These are phyloP conservation scores for Catostomus latipinnis DNA, from an alignment of 2,797 vertebrate genomes.

Conservation along the genomic window DNA sequence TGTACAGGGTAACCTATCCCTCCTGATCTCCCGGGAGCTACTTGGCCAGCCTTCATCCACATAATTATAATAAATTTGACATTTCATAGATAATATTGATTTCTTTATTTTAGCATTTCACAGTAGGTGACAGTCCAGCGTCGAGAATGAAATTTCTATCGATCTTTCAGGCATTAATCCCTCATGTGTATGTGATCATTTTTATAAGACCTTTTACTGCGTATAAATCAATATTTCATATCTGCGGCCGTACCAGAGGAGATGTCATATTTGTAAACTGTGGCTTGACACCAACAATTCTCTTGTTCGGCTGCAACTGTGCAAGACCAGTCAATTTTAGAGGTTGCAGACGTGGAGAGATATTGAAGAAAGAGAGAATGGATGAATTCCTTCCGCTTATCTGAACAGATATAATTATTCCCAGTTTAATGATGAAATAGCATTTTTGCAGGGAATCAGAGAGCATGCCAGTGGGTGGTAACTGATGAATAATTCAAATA, in stretches of 20 bases:
- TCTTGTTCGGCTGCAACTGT: constrained; percentile 98
- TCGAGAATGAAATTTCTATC: constrained; percentile 99
- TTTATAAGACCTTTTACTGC: constrained; percentile 99
- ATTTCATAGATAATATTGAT: too few relatives aligned
- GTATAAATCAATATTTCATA: constrained; percentile 99
- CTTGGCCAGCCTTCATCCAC: constrained; percentile 99
- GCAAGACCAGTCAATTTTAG: constrained; percentile 99
- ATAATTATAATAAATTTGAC: too few relatives aligned
- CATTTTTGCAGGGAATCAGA: constrained; percentile 74
- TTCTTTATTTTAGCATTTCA: too few relatives aligned
- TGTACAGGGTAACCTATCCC: constrained; percentile 98
- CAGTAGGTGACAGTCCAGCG: constrained; percentile 98
- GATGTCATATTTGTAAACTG: constrained; percentile 99
- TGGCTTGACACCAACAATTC: constrained; percentile 99
- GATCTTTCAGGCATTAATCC: constrained; percentile 99
- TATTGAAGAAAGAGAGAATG: constrained; percentile 46
- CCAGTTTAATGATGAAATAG: constrained; percentile 77
- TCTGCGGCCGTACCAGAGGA: constrained; percentile 99
- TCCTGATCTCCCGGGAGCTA: constrained; percentile 97
- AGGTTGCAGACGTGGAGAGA: constrained; percentile 79
- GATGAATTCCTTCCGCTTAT: constrained; percentile 68
- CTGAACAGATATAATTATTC: constrained; percentile 66
- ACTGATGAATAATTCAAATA: constrained; percentile 74
- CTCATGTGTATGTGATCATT: constrained; percentile 99
- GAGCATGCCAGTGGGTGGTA: constrained; percentile 67